phyloP scores from a whole-genome alignment of 37 sponge, comb jelly and placozoan species.

The Tethya wilhelma region DNA sequence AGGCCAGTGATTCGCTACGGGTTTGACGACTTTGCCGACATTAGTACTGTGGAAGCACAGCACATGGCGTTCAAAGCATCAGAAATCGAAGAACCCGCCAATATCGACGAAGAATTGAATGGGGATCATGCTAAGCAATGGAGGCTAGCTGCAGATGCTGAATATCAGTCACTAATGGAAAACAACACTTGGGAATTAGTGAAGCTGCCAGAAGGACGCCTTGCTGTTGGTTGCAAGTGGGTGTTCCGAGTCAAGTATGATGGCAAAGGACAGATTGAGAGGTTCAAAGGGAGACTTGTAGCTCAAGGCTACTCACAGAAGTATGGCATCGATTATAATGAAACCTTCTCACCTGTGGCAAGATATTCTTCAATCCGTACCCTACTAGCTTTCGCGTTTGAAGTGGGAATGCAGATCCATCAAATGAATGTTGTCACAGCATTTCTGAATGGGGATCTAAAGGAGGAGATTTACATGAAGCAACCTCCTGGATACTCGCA shows the following conservation, averaged over 20 bases:
- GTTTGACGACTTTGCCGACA: not conserved
- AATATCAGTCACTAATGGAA: slow-evolving; percentile 53
- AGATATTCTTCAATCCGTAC: slow-evolving; percentile 37
- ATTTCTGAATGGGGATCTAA: slow-evolving; percentile 45
- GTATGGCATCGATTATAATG: slow-evolving; percentile 52
- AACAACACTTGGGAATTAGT: slow-evolving; percentile 59
- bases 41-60: too few relatives aligned
- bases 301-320: slow-evolving; percentile 50
- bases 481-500: slow-evolving; percentile 38
- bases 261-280: slow-evolving; percentile 29
- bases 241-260: slow-evolving; percentile 38
- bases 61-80: not conserved
- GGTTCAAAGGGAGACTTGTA: slow-evolving; percentile 47
- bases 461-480: slow-evolving; percentile 60
- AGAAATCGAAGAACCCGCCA: too few relatives aligned
- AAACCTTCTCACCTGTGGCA: slow-evolving; percentile 58
- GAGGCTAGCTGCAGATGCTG: slow-evolving; percentile 60
- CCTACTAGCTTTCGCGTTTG: slow-evolving; percentile 47
- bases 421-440: slow-evolving; percentile 67
- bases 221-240: slow-evolving; percentile 49
- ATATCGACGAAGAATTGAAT: too few relatives aligned
- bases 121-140: too few relatives aligned
- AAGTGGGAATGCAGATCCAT: slow-evolving; percentile 49
- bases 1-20: not conserved
- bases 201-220: slow-evolving; percentile 10